Conservation (phyloP, 2,888 invertebrate species). For the Limnephilus lunatus region DNA sequence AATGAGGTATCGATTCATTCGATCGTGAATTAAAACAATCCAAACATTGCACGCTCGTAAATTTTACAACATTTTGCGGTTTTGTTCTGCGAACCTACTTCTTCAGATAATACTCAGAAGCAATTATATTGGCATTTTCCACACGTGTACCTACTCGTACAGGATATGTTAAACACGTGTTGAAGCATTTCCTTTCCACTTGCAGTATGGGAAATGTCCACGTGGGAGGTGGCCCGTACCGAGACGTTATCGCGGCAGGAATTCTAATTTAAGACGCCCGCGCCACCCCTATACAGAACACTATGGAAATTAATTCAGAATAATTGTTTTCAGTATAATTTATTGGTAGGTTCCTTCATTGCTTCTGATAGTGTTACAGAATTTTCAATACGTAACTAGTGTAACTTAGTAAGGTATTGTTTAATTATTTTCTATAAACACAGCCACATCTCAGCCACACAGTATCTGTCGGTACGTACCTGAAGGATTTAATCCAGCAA, state of each 20-base stretch:
- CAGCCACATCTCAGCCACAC: too few relatives aligned
- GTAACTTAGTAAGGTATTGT: too few relatives aligned
- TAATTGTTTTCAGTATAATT: not conserved
- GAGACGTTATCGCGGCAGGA: constrained; percentile 19
- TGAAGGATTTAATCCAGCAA: too few relatives aligned
- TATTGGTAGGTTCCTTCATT: not conserved
- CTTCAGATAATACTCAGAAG: not conserved
- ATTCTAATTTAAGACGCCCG: constrained; percentile 17
- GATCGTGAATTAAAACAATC: not conserved
- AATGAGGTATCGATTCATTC: not conserved
- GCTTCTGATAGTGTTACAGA: not conserved
- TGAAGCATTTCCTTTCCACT: not conserved
- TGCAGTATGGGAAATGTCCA: not conserved
- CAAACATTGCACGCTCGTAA: not conserved
- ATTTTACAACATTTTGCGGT: not conserved
- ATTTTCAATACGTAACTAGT: not conserved
- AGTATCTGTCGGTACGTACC: too few relatives aligned
- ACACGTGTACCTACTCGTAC: not conserved
- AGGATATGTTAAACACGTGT: constrained; percentile 29
- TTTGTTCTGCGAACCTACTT: not conserved
- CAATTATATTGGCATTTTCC: constrained; percentile 11
- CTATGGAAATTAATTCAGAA: not conserved
- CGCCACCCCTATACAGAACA: not conserved
- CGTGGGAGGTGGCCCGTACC: not conserved
- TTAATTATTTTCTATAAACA: too few relatives aligned